These are phyloP conservation scores for Spodoptera picta DNA, from an alignment of 2,888 invertebrate species.

Conservation along the genomic window DNA sequence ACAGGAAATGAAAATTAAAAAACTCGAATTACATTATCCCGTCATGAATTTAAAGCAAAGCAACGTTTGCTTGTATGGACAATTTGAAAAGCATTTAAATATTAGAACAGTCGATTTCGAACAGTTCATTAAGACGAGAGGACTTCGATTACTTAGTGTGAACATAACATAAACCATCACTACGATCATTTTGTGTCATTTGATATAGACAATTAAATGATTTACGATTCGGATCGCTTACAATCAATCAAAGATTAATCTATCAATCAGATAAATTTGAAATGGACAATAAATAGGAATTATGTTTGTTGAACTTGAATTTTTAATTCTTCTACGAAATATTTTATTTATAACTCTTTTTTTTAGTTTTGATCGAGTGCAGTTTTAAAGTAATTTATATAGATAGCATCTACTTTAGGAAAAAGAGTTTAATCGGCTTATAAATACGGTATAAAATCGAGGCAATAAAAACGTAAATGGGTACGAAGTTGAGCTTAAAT, in stretches of 20 bases:
- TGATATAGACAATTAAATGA: conserved; percentile 34
- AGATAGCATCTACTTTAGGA: no score
- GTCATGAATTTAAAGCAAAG: no score
- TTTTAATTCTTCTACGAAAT: conserved; percentile 11
- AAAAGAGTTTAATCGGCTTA: no score
- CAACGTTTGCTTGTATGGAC: no score
- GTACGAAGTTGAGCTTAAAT: no score
- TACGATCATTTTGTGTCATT: conserved; percentile 19
- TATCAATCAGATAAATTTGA: conserved; percentile 42
- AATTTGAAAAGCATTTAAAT: no score
- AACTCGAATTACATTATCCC: no score
- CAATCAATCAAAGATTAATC: conserved; percentile 33
- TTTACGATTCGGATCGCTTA: conserved; percentile 25
- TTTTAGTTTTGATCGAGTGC: conserved; percentile 2
- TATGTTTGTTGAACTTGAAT: conserved; percentile 21
- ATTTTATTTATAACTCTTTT: conserved; percentile 7
- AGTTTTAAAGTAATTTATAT: background rate
- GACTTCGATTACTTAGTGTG: background rate
- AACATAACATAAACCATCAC: conserved; percentile 17
- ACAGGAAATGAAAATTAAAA: no score
- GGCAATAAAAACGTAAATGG: no score
- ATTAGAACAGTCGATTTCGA: background rate
- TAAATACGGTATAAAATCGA: no score
- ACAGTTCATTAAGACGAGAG: background rate
- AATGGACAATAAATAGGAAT: conserved; percentile 39